phyloP scores from a whole-genome alignment of 2,113 vertebrate species.

The Oreochromis niloticus region DNA sequence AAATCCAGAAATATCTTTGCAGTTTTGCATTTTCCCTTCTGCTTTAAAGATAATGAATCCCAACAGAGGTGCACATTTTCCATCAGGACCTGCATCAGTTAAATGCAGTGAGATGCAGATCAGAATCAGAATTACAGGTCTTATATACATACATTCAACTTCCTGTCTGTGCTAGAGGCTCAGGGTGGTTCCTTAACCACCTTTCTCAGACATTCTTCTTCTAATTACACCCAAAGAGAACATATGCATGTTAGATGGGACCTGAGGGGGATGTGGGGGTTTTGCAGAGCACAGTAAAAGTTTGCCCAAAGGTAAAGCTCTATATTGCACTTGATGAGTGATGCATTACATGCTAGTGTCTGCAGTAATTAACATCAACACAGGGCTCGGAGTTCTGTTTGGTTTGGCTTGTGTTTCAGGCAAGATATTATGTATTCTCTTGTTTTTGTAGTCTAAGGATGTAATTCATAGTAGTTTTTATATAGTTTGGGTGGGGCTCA shows the following conservation, averaged over 20 bases:
- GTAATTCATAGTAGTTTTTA: not conserved
- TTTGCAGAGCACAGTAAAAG: not conserved
- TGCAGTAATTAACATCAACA: not conserved
- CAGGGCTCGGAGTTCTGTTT: not conserved
- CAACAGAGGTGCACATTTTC: not conserved
- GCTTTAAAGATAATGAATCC: not conserved
- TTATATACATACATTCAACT: conserved; percentile 1
- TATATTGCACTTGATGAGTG: not conserved
- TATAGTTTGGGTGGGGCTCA: not conserved
- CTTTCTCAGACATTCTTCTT: conserved; percentile 26
- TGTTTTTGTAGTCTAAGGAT: not conserved
- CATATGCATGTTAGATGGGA: not conserved
- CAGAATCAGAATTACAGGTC: not conserved
- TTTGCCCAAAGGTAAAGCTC: conserved; percentile 6
- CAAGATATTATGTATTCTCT: conserved; percentile 10
- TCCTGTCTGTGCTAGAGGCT: conserved; percentile 12
- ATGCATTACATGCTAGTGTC: not conserved
- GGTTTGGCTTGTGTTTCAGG: conserved; percentile 11
- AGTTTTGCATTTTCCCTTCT: not conserved
- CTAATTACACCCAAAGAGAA: conserved; percentile 33
- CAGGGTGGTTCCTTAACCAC: conserved; percentile 19
- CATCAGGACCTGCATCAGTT: not conserved
- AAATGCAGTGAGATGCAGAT: not conserved
- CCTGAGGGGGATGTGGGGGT: not conserved
- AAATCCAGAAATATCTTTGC: not conserved